phyloP scores from a whole-genome alignment of 2,888 invertebrate genomes.

The Hanleya hanleyi region DNA sequence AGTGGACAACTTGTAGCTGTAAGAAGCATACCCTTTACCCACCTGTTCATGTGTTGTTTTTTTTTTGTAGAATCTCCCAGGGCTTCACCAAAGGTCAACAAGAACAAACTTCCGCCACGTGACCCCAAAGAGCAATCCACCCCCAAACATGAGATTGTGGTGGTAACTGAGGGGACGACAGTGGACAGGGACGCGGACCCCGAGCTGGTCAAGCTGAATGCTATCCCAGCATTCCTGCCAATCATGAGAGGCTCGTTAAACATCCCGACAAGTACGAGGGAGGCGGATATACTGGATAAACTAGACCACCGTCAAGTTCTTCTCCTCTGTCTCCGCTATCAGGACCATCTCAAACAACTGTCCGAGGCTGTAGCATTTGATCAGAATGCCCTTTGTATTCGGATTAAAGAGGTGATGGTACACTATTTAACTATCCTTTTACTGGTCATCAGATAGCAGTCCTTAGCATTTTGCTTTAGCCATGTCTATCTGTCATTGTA shows the following conservation, averaged over 20 bases:
- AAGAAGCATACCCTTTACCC: no score
- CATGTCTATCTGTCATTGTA: no score
- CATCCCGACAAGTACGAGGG: slow-evolving; percentile 81
- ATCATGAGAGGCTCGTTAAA: slow-evolving; percentile 93
- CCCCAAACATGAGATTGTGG: slow-evolving; percentile 68
- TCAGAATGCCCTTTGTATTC: slow-evolving; percentile 83
- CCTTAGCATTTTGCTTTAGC: no score
- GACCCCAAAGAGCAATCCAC: slow-evolving; percentile 35
- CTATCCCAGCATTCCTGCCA: slow-evolving; percentile 92
- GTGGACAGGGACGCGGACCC: slow-evolving; percentile 60
- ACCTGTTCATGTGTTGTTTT: neutral
- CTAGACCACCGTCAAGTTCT: slow-evolving; percentile 81
- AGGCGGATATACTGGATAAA: slow-evolving; percentile 90
- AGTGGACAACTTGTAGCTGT: no score
- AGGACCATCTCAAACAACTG: slow-evolving; percentile 87
- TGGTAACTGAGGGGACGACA: slow-evolving; percentile 64
- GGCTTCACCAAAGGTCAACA: slow-evolving; percentile 14
- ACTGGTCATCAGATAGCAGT: neutral
- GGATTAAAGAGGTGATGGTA: slow-evolving; percentile 82
- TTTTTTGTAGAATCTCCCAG: slow-evolving; percentile 10
- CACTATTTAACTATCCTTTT: neutral
- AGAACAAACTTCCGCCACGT: slow-evolving; percentile 28
- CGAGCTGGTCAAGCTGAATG: slow-evolving; percentile 64
- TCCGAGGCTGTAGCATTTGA: slow-evolving; percentile 88
- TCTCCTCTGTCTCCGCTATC: slow-evolving; percentile 84